These are phyloP conservation scores for Lutjanus erythropterus DNA, from an alignment of 2,113 vertebrate species.

Conservation along the genomic window DNA sequence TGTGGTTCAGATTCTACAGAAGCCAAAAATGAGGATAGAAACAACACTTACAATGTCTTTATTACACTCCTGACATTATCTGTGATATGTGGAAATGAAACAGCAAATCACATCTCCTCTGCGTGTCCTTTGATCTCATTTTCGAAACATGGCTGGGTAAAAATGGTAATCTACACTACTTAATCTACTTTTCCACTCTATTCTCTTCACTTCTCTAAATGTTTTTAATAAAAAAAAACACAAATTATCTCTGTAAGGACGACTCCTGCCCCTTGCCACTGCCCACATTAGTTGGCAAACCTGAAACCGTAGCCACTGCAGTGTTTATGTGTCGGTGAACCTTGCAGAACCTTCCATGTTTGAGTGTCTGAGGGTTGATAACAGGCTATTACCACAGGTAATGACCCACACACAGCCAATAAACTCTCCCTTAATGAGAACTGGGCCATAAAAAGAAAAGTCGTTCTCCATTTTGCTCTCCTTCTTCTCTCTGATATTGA, in stretches of 20 bases:
- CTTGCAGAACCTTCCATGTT: slow-evolving; percentile 63
- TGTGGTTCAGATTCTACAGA: slow-evolving; percentile 19
- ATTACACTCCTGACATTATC: slow-evolving; percentile 10
- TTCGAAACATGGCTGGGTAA: not conserved
- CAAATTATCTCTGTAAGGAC: slow-evolving; percentile 1
- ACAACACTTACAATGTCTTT: not conserved
- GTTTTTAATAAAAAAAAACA: slow-evolving; percentile 7
- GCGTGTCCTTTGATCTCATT: not conserved
- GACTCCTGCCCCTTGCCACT: slow-evolving; percentile 3
- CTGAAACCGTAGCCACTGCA: slow-evolving; percentile 17
- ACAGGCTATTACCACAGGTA: slow-evolving; percentile 79
- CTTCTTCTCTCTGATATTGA: slow-evolving; percentile 47
- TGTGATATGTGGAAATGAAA: not conserved
- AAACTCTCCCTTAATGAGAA: slow-evolving; percentile 80
- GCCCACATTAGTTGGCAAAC: slow-evolving; percentile 32
- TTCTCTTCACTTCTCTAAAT: slow-evolving; percentile 6
- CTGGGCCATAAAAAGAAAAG: slow-evolving; percentile 66
- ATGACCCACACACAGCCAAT: slow-evolving; percentile 79
- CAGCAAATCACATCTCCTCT: slow-evolving; percentile 1
- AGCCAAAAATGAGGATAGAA: not conserved
- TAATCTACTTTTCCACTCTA: not conserved
- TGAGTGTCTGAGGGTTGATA: slow-evolving; percentile 71
- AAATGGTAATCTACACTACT: not conserved
- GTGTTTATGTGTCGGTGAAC: slow-evolving; percentile 65
- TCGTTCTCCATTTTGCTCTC: slow-evolving; percentile 33